Evolutionary conservation across 2,113 vertebrate species (phyloP).

Genomic region (Serinus canaria): DNA sequence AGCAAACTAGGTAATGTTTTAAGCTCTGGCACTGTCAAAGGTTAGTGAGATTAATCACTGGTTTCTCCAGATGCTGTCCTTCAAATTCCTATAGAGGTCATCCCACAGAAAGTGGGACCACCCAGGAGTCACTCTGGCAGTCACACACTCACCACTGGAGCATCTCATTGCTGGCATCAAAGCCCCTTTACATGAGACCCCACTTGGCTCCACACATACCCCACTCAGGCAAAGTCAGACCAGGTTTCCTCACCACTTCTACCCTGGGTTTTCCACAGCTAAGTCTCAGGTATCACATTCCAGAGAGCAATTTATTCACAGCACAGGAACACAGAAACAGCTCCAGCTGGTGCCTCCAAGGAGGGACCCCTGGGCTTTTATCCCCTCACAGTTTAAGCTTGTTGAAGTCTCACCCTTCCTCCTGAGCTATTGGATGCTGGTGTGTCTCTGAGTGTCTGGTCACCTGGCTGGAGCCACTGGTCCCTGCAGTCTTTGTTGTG

Average conservation of each 20-base stretch:
- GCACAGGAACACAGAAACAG: not conserved
- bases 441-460: not conserved
- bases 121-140: not conserved
- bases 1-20: not conserved
- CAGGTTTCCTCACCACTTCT: not conserved
- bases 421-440: not conserved
- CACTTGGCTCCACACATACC: not conserved
- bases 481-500: not conserved
- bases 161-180: not conserved
- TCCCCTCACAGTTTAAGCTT: not conserved
- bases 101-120: not conserved
- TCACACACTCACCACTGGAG: not conserved
- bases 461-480: not conserved
- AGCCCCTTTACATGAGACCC: not conserved
- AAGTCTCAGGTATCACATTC: not conserved
- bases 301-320: not conserved
- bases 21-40: not conserved
- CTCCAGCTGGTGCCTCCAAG: not conserved
- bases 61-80: not conserved
- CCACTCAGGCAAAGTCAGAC: not conserved
- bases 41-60: not conserved
- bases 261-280: not conserved
- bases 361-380: not conserved
- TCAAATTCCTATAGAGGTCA: not conserved
- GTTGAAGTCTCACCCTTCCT: not conserved